These are phyloP conservation scores for Sorex fumeus DNA, from an alignment of 2,113 vertebrate species.

Conservation along the genomic window DNA sequence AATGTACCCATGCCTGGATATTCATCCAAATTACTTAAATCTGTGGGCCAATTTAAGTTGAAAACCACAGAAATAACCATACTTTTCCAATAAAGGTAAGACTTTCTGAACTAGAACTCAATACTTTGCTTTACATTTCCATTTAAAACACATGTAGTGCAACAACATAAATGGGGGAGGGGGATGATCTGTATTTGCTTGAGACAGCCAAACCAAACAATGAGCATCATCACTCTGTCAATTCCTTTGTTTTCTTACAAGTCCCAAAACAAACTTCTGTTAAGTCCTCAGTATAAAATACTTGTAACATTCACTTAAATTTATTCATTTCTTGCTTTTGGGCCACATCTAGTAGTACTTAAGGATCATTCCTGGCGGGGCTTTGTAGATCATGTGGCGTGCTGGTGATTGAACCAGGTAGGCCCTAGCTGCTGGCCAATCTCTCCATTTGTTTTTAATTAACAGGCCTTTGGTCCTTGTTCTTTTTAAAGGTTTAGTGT, in stretches of 20 bases:
- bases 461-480: too few species aligned
- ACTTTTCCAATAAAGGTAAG: constrained; percentile 29
- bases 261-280: constrained; percentile 38
- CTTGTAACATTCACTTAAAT: too few species aligned
- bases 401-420: too few species aligned
- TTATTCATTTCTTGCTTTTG: too few species aligned
- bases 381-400: too few species aligned
- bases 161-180: neutral
- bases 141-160: constrained; percentile 2
- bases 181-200: neutral
- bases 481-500: too few species aligned
- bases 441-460: too few species aligned
- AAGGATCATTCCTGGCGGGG: too few species aligned
- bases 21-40: neutral
- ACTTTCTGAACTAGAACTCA: constrained; percentile 17
- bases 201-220: constrained; percentile 17
- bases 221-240: neutral
- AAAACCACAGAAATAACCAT: constrained; percentile 21
- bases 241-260: neutral
- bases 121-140: neutral
- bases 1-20: neutral
- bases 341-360: too few species aligned
- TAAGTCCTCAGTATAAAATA: neutral
- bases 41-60: neutral
- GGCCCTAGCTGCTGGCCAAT: too few species aligned